phyloP scores from a whole-genome alignment of 2,888 invertebrate genomes.

The Himalopsyche anomala region DNA sequence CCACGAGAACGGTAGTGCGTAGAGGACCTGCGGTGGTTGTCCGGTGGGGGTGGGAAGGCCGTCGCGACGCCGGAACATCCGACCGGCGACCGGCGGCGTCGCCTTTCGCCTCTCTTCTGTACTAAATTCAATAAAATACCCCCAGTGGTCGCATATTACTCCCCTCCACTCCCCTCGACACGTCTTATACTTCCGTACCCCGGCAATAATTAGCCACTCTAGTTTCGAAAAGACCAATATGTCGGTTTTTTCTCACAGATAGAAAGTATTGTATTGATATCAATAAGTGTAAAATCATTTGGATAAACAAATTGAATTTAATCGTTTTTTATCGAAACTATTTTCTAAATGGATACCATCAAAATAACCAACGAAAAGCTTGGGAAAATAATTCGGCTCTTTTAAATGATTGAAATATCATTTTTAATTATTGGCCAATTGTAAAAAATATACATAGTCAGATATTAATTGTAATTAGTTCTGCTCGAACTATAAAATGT shows the following conservation, averaged over 20 bases:
- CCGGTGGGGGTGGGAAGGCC: background rate
- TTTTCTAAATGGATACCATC: no score
- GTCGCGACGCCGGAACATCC: conserved; percentile 30
- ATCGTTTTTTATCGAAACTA: no score
- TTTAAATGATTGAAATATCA: no score
- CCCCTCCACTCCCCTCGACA: background rate
- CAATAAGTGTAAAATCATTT: no score
- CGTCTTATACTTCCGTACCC: conserved; percentile 34
- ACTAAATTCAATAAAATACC: conserved; percentile 26
- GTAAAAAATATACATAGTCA: no score
- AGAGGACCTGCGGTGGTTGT: conserved; percentile 12
- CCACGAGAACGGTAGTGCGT: conserved; percentile 34
- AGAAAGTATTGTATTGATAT: no score
- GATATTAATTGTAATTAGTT: no score
- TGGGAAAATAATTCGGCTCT: no score
- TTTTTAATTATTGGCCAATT: no score
- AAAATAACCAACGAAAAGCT: no score
- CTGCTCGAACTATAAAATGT: no score
- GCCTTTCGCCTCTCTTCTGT: background rate
- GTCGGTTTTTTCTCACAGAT: background rate
- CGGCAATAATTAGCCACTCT: conserved; percentile 27
- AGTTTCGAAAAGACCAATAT: conserved; percentile 21
- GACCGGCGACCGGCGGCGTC: conserved; percentile 26
- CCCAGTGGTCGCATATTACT: conserved; percentile 21
- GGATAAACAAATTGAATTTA: no score